These are phyloP conservation scores for Aproaerema taeniolella DNA, from an alignment of 2,888 invertebrate genomes.

Conservation along the genomic window DNA sequence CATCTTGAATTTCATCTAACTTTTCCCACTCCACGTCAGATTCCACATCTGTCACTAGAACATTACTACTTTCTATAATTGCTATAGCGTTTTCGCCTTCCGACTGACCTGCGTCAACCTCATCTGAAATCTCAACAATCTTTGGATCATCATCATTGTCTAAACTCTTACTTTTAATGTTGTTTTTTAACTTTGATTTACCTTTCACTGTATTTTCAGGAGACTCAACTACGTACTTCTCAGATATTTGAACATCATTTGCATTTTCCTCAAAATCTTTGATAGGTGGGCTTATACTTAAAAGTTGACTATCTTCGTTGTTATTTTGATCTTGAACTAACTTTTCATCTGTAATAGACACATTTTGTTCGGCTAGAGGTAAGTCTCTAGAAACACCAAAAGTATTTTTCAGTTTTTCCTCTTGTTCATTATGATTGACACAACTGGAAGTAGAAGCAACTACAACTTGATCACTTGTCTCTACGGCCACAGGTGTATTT, in stretches of 20 bases:
- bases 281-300: slow-evolving; percentile 14
- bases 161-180: slow-evolving; percentile 66
- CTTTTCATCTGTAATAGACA: not conserved
- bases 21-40: slow-evolving; percentile 80
- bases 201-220: slow-evolving; percentile 49
- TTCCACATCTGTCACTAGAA: slow-evolving; percentile 79
- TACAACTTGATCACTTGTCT: too few species aligned
- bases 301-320: slow-evolving; percentile 22
- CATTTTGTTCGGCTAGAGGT: not conserved
- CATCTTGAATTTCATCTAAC: slow-evolving; percentile 52
- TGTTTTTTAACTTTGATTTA: slow-evolving; percentile 47
- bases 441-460: too few species aligned
- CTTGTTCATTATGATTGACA: too few species aligned
- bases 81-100: slow-evolving; percentile 41
- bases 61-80: slow-evolving; percentile 63
- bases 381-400: too few species aligned
- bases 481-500: slow-evolving; percentile 28
- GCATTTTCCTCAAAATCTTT: slow-evolving; percentile 7
- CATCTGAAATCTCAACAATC: slow-evolving; percentile 61
- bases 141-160: slow-evolving; percentile 65
- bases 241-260: slow-evolving; percentile 16
- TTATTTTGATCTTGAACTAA: slow-evolving; percentile 29
- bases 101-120: slow-evolving; percentile 24
- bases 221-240: slow-evolving; percentile 58
- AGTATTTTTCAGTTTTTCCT: too few species aligned